Evolutionary conservation across 2,888 invertebrate genomes (phyloP).

Genomic region (Dendrolimus houi): DNA sequence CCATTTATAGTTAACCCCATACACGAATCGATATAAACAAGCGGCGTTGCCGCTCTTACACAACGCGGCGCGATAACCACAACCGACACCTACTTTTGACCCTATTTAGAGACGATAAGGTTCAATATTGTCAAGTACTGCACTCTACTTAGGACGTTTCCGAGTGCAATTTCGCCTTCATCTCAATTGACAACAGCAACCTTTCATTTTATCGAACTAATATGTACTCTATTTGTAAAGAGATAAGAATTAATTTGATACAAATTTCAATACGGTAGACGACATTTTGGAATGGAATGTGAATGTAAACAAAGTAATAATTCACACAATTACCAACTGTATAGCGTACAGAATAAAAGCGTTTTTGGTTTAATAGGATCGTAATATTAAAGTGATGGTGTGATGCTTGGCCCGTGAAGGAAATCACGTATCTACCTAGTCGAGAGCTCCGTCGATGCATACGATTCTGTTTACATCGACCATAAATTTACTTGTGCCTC

Average conservation of each 20-base stretch:
- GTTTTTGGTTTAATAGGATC: not conserved
- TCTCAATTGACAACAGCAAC: not conserved
- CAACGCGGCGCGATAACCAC: not conserved
- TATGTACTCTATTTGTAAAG: not conserved
- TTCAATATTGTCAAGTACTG: not conserved
- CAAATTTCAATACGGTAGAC: not conserved
- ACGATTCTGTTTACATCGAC: not conserved
- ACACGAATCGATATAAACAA: not conserved
- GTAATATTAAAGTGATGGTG: not conserved
- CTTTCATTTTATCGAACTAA: not conserved
- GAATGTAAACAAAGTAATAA: not conserved
- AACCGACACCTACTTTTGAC: not conserved
- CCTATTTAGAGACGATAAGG: not conserved
- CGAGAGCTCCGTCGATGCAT: not conserved
- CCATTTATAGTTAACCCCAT: slow-evolving; percentile 9
- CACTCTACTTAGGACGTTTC: not conserved
- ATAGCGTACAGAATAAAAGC: not conserved
- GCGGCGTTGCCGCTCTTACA: slow-evolving; percentile 43
- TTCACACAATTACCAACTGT: not conserved
- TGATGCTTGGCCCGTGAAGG: not conserved
- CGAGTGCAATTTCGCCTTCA: not conserved
- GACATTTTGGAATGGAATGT: not conserved
- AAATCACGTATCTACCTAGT: not conserved
- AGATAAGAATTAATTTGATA: not conserved
- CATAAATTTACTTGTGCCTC: not conserved